A percentile compares a stretch with the other conserved stretches of the same genome.
phyloP scores from a whole-genome alignment of 2,888 invertebrate genomes.

The Frankliniella fusca region DNA sequence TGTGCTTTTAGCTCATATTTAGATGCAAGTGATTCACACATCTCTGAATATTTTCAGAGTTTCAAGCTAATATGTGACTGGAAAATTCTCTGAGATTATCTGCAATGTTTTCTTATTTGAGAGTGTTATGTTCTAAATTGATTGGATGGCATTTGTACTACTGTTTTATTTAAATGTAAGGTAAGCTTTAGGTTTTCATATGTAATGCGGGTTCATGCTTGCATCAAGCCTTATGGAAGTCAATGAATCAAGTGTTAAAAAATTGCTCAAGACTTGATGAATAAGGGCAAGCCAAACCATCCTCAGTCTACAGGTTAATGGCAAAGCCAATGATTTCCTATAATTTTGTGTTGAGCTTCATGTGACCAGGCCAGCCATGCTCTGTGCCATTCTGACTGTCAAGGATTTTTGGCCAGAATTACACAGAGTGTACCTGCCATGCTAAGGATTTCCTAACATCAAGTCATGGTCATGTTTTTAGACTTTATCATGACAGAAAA shows the following conservation, averaged over 20 bases:
- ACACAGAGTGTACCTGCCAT: slow-evolving; percentile 6
- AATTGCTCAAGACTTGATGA: slow-evolving; percentile 22
- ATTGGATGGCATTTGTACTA: background rate
- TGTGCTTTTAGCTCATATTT: background rate
- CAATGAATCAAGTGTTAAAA: slow-evolving; percentile 13
- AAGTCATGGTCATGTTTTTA: background rate
- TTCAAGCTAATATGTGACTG: background rate
- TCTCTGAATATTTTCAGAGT: background rate
- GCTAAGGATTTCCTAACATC: background rate
- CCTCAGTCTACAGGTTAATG: background rate
- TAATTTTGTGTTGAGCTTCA: slow-evolving; percentile 16
- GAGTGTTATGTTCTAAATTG: background rate
- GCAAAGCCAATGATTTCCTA: background rate
- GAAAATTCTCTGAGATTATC: background rate
- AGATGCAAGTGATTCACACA: slow-evolving; percentile 4
- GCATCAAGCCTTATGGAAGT: slow-evolving; percentile 10
- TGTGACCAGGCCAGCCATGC: slow-evolving; percentile 9
- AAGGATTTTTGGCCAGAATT: background rate
- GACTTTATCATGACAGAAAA: background rate
- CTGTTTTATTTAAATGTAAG: slow-evolving; percentile 1
- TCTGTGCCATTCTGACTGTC: background rate
- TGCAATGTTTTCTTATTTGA: background rate
- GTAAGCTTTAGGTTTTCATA: background rate
- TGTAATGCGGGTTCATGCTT: slow-evolving; percentile 24
- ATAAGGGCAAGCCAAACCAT: background rate